Base-by-base conservation (phyloP, 2,888 invertebrate species). In the Thymelicus lineola region DNA sequence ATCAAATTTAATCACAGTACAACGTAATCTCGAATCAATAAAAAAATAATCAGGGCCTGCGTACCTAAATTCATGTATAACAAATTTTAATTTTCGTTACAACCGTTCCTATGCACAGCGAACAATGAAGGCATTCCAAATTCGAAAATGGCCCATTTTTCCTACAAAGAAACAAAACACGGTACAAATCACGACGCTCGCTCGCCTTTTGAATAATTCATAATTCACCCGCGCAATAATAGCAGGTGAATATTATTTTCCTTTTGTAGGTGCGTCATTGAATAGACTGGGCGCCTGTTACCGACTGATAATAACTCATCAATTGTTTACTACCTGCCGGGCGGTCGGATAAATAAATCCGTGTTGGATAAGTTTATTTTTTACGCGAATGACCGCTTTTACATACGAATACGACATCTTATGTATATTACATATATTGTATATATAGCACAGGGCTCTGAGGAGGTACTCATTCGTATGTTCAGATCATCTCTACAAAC, bases 271-370 rank as follows among this genome's bases (percentile, higher is more conserved):
- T 68, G 68, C 69, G 69, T 69, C 69, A 69, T 69, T 87, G 86
- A 86, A 85, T 84, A 79, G 83, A 72, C 73, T 55, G 71, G 68
- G 73, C 70, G 84, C 80, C 88, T 92, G 91, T 82, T 75, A 79
- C 73, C 81, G 92, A 91, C 77, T 83, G 91, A 91, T 91, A 91
- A 91, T 91, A 92, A 90, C 82, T 92, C 92, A 90, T 85, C 86
- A 85, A 91, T 91, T 92, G 91, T 92, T 90, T 89, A 88, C 86
- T 82, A 80, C 75, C 82, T 80, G 81, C 80, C 80, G 78, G 79
- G 71, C 72, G 75, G 71, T 62, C 59, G 71, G 70, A 72, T 63
- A 77, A 57, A 72, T 71, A 70, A 73, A 71, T 72, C 57, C 46
- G 59, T 67, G 53, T 70, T 68, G 42, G 42, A 53, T 20, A 53